phyloP scores from a whole-genome alignment of 2,797 vertebrate genomes.

The Microctenopoma stevenorrisi region DNA sequence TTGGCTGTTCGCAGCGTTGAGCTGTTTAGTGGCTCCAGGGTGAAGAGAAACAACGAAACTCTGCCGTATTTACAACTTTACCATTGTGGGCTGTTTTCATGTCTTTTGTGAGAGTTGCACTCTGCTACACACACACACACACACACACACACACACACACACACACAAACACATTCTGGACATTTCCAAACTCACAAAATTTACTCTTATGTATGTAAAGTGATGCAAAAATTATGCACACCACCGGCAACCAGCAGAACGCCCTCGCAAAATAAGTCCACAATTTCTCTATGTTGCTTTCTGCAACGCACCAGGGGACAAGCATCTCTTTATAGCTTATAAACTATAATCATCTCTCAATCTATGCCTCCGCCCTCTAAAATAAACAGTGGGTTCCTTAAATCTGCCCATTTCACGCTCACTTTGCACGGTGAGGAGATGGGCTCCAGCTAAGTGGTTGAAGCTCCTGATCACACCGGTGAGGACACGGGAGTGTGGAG shows the following conservation, averaged over 20 bases:
- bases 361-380: conserved; percentile 29
- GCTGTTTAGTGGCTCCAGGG: conserved; percentile 6
- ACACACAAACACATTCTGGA: conserved; percentile 7
- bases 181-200: conserved; percentile 17
- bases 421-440: conserved; percentile 31
- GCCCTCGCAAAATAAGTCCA: conserved; percentile 38
- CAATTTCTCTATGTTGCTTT: conserved; percentile 10
- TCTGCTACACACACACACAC: not conserved
- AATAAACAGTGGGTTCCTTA: conserved; percentile 34
- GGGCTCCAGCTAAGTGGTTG: conserved; percentile 23
- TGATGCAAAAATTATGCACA: conserved; percentile 54
- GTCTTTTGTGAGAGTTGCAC: conserved; percentile 15
- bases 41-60: not conserved
- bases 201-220: conserved; percentile 45
- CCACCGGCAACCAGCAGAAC: conserved; percentile 13
- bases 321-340: conserved; percentile 25
- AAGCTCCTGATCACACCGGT: conserved; percentile 25
- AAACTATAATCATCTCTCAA: conserved; percentile 27
- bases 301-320: conserved; percentile 10
- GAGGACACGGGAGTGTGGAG: conserved; percentile 11
- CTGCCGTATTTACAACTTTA: conserved; percentile 18
- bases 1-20: not conserved
- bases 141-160: not conserved
- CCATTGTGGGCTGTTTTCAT: conserved; percentile 5
- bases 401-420: conserved; percentile 53